phyloP scores from a whole-genome alignment of 2,888 invertebrate genomes.

The Amphimallon solstitiale region DNA sequence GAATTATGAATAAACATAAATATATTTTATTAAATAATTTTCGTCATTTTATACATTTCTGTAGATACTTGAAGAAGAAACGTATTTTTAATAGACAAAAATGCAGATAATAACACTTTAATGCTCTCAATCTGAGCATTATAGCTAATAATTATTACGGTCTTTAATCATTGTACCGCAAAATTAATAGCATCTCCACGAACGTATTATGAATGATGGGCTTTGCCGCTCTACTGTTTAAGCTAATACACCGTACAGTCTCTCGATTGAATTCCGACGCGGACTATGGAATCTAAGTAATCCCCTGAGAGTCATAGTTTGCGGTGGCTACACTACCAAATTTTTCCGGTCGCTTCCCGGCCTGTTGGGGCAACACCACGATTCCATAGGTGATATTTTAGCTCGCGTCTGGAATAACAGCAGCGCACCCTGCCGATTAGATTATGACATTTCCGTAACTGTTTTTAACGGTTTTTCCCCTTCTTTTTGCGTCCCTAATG shows the following conservation, averaged over 20 bases:
- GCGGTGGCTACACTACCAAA: slow-evolving; percentile 25
- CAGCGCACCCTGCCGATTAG: slow-evolving; percentile 16
- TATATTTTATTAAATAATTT: too few species aligned
- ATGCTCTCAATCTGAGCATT: neutral
- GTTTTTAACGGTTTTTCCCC: slow-evolving; percentile 23
- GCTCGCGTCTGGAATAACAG: slow-evolving; percentile 9
- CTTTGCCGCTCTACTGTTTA: neutral
- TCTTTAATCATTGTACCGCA: slow-evolving; percentile 21
- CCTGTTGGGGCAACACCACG: slow-evolving; percentile 12
- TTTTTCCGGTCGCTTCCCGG: slow-evolving; percentile 19
- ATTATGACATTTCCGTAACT: slow-evolving; percentile 32
- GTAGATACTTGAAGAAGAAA: too few species aligned
- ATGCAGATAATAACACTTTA: neutral
- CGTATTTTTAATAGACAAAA: neutral
- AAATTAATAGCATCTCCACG: slow-evolving; percentile 14
- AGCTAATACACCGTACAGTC: slow-evolving; percentile 6
- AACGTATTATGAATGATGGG: slow-evolving; percentile 13
- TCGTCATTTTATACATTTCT: too few species aligned
- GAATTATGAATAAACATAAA: too few species aligned
- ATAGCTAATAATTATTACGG: slow-evolving; percentile 5
- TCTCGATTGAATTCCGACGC: slow-evolving; percentile 56
- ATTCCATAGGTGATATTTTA: slow-evolving; percentile 27
- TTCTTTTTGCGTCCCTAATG: slow-evolving; percentile 11
- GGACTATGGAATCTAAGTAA: slow-evolving; percentile 55
- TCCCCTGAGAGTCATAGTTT: slow-evolving; percentile 50